Evolutionary conservation across 2,113 vertebrate species (phyloP).

Genomic region (Saguinus midas): DNA sequence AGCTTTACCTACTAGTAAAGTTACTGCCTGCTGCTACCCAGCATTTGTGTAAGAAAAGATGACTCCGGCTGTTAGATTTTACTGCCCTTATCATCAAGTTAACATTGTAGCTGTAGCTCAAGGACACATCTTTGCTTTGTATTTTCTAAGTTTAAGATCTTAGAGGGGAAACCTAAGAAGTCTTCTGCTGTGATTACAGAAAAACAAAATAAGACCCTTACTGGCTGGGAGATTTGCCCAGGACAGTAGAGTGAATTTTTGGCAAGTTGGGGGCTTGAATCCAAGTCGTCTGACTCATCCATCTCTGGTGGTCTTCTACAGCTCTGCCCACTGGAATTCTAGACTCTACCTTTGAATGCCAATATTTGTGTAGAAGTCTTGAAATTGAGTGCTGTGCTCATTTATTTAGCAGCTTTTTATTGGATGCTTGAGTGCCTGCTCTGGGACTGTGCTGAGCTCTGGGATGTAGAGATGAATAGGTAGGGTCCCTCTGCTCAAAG

Average conservation of each 20-base stretch:
- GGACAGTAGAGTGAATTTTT: not conserved
- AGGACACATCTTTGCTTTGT: not conserved
- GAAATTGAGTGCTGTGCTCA: not conserved
- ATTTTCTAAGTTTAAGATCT: conserved; percentile 22
- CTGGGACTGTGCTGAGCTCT: not conserved
- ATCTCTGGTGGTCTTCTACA: not conserved
- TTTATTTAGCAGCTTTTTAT: not conserved
- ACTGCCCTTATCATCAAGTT: conserved; percentile 22
- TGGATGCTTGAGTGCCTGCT: not conserved
- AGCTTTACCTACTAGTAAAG: not conserved
- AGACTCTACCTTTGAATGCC: not conserved
- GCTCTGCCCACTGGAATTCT: not conserved
- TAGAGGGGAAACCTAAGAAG: not conserved
- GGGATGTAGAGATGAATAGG: not conserved
- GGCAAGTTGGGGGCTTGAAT: not conserved
- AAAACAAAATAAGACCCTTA: not conserved
- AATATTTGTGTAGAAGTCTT: not conserved
- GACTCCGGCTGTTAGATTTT: not conserved
- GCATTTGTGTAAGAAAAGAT: not conserved
- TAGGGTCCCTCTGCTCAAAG: not conserved
- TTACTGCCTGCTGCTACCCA: not conserved
- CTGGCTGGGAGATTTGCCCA: not conserved
- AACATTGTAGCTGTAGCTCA: conserved; percentile 10
- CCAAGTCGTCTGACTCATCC: not conserved
- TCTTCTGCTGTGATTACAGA: not conserved